A percentile compares a stretch with the other conserved stretches of the same genome.
Conservation (phyloP, 2,113 vertebrate species). For the Rafetus swinhoei region DNA sequence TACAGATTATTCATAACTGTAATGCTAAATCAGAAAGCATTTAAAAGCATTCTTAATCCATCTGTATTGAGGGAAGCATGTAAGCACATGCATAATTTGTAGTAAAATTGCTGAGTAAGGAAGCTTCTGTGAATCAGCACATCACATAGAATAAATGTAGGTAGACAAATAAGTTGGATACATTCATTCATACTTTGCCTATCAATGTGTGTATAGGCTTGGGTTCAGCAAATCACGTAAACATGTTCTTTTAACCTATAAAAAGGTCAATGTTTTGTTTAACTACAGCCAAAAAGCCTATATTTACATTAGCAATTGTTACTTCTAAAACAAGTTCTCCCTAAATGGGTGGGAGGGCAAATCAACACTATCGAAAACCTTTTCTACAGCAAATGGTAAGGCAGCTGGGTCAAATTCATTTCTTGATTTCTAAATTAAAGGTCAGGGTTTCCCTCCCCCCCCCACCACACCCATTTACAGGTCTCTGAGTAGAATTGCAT, state of each 20-base stretch:
- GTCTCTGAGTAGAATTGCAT: neutral
- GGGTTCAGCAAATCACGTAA: neutral
- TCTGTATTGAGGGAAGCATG: neutral
- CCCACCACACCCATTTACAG: no score
- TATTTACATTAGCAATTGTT: no score
- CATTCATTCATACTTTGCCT: neutral
- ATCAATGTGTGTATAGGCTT: accelerated
- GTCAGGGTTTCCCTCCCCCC: accelerated
- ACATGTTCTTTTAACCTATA: neutral
- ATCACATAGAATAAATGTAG: neutral
- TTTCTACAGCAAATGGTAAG: neutral
- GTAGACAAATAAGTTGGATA: neutral
- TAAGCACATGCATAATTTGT: neutral
- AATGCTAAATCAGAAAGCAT: neutral
- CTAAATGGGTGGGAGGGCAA: neutral
- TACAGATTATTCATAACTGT: accelerated
- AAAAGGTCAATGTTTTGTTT: neutral
- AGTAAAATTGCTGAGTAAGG: neutral
- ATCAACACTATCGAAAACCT: neutral
- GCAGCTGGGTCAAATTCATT: accelerated
- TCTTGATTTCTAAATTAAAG: neutral
- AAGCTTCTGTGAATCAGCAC: neutral
- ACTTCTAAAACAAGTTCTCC: neutral
- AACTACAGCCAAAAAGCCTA: neutral
- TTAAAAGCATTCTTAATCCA: neutral